Percentiles rank a stretch among this genome's conserved stretches.
Evolutionary conservation across 2,797 vertebrate species (phyloP).

Genomic region (Menidia menidia): DNA sequence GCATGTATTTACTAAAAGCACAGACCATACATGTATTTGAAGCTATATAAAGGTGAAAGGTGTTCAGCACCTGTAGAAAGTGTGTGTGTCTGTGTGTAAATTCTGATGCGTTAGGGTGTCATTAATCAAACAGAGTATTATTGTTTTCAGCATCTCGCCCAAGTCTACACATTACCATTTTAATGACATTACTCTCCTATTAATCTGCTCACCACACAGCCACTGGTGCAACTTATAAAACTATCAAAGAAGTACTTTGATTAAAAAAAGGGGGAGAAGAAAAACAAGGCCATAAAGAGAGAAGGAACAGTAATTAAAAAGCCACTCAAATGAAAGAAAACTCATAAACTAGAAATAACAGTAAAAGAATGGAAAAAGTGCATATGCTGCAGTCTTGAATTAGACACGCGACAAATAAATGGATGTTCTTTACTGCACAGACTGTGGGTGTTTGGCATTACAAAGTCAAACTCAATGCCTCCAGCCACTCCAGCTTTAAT

Average conservation of each 20-base stretch:
- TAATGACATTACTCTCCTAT: constrained; percentile 83
- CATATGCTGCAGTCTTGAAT: constrained; percentile 66
- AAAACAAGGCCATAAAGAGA: constrained; percentile 72
- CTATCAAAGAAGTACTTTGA: constrained; percentile 79
- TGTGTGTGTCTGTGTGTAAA: constrained; percentile 20
- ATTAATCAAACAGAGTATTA: constrained; percentile 83
- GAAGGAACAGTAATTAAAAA: constrained; percentile 79
- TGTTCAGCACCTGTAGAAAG: not conserved
- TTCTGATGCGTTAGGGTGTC: constrained; percentile 62
- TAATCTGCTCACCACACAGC: constrained; percentile 82
- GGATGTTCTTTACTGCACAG: constrained; percentile 38
- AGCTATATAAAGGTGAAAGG: constrained; percentile 21
- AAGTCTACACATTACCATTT: constrained; percentile 81
- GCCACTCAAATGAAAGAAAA: constrained; percentile 75
- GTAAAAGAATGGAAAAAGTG: constrained; percentile 71
- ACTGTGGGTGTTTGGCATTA: constrained; percentile 45
- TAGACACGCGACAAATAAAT: constrained; percentile 64
- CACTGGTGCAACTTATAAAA: constrained; percentile 77
- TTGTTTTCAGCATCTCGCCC: constrained; percentile 80
- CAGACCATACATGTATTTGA: constrained; percentile 3
- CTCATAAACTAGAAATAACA: constrained; percentile 76
- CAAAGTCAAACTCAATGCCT: constrained; percentile 45
- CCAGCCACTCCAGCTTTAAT: constrained; percentile 52
- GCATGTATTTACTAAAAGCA: constrained; percentile 7
- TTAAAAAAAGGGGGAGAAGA: constrained; percentile 35